Evolutionary conservation across 2,888 invertebrate species (phyloP).

Genomic region (Allolobophora icterica): DNA sequence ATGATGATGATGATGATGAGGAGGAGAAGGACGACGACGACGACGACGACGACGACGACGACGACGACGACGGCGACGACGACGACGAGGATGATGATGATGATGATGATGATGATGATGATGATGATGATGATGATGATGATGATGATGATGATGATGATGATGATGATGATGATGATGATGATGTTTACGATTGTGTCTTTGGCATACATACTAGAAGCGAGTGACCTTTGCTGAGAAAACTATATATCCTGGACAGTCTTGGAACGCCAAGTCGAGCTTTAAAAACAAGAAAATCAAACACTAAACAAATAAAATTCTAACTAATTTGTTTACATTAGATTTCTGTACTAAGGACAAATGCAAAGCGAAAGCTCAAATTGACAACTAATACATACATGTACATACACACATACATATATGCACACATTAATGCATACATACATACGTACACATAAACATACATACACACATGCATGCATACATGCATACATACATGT

Average conservation of each 20-base stretch:
- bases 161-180: neutral
- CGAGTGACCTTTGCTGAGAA: neutral
- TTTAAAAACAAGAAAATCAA: neutral
- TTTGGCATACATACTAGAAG: neutral
- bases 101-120: neutral
- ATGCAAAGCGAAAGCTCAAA: too few species aligned
- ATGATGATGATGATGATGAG: neutral
- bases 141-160: conserved; percentile 1
- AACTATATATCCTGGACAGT: neutral
- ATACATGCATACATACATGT: too few species aligned
- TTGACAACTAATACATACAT: too few species aligned
- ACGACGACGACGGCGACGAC: neutral
- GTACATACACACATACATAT: neutral
- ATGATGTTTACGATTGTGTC: neutral
- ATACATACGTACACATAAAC: neutral
- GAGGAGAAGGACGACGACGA: neutral
- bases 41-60: conserved; percentile 18
- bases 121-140: neutral
- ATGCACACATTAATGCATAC: too few species aligned
- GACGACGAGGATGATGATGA: neutral
- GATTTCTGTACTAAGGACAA: too few species aligned
- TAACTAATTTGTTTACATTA: too few species aligned
- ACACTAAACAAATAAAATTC: too few species aligned
- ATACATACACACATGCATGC: too few species aligned
- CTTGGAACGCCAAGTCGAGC: neutral